Evolutionary conservation across 2,113 vertebrate species (phyloP), one percentile per base, ranked within the genome.

Genomic region (Gymnarchus niloticus): DNA sequence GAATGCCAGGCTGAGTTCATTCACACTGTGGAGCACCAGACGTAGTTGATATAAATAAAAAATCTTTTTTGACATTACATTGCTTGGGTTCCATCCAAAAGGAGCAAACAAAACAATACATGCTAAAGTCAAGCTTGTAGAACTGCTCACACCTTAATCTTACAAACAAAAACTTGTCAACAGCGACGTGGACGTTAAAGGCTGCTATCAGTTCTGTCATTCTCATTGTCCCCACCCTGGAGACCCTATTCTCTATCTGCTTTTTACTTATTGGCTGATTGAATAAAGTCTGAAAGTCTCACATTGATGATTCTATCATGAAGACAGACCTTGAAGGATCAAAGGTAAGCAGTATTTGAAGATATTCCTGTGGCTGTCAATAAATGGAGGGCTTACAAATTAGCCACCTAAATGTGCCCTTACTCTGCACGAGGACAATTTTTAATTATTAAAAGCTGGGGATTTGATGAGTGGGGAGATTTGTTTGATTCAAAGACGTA

Each of bases 291-390:
- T 86, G 61, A 84, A 46, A 83, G 52, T 33, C 41, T 76, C 65
- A 44, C 54, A 84, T 21, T 73, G 85, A 33, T 78, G 86, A 77
- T 83, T 76, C 65, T 57, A 86, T 76, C 57, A 86, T 86, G 61
- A 83, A 54, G 28, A 82, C n/a, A 83, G 76, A 85, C 85, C 61
- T 81, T 85, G 85, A 85, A 61, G 54, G 85, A 86, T 86, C 82
- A 83, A 86, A 86, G 86, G 86, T 76, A 76, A 76, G 61, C 44
- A 49, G 46, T 76, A 54, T 46, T 83, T 54, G 83, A 57, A 83
- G 81, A 57, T 78, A 78, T 57, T 61, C 17, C 51, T 21, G 19
- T 56, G 61, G 25, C 49, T 56, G 59, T 73, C 84, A 33, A 41
- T 51, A 80, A 56, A 3, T 56, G 12, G 10, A 86, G 46, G 83